Evolutionary conservation across 1,140 invertebrate species (phyloP).

Genomic region (Drosophila watanabei): DNA sequence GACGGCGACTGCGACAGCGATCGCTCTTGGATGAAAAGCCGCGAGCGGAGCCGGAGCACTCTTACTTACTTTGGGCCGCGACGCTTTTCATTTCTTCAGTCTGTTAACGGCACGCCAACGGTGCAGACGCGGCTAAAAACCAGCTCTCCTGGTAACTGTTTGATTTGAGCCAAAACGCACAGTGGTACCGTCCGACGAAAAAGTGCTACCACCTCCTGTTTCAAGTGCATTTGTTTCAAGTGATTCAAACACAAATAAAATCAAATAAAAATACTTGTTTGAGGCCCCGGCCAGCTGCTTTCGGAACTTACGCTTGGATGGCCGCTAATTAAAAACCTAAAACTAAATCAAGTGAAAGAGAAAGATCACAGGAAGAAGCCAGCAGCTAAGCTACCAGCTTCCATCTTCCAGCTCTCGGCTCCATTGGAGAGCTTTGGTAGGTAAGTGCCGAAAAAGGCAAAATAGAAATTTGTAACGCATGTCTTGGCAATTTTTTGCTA

Average conservation of each 20-base stretch:
- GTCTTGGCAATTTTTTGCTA: conserved; percentile 58
- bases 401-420: background rate
- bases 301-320: conserved; percentile 24
- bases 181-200: conserved; percentile 40
- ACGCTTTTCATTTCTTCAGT: conserved; percentile 85
- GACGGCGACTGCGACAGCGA: conserved; percentile 4
- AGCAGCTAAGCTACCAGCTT: background rate
- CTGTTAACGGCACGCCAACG: conserved; percentile 84
- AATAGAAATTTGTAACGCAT: conserved; percentile 73
- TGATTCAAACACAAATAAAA: conserved; percentile 11
- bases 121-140: conserved; percentile 79
- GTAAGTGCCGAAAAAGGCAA: conserved; percentile 72
- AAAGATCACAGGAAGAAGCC: conserved; percentile 23
- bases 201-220: conserved; percentile 1
- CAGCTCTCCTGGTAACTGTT: conserved; percentile 51
- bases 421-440: conserved; percentile 1
- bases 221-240: conserved; percentile 23
- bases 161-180: conserved; percentile 51
- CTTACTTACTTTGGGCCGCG: conserved; percentile 80
- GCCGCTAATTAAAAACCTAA: conserved; percentile 19
- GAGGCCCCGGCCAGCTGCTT: background rate
- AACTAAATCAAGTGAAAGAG: conserved; percentile 45
- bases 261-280: background rate
- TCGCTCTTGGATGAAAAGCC: conserved; percentile 52
- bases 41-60: conserved; percentile 57